Percentiles rank a stretch among this genome's conserved stretches.
Evolutionary conservation across 2,888 invertebrate genomes (phyloP).

Genomic region (Halictus ligatus): DNA sequence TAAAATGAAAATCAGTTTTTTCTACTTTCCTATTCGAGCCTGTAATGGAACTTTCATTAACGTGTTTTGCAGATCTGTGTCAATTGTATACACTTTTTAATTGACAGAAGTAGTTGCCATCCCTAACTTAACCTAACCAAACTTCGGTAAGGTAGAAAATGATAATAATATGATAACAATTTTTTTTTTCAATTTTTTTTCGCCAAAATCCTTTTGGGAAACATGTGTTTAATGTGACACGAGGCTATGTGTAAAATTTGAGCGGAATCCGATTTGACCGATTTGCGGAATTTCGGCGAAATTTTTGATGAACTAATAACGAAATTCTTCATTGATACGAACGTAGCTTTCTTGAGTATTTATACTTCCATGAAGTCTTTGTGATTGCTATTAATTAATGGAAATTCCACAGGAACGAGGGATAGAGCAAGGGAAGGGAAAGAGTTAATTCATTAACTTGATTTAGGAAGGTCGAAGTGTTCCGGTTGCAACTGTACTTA

Average conservation of each 20-base stretch:
- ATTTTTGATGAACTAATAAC: neutral
- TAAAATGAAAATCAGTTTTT: neutral
- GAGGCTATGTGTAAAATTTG: no score
- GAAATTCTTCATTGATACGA: neutral
- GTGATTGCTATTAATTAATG: conserved; percentile 10
- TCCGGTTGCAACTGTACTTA: conserved; percentile 30
- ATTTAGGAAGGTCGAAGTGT: conserved; percentile 31
- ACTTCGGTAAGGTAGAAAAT: no score
- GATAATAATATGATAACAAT: no score
- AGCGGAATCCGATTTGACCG: no score
- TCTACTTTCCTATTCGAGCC: neutral
- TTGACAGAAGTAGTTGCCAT: no score
- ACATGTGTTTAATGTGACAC: no score
- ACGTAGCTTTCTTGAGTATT: neutral
- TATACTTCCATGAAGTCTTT: neutral
- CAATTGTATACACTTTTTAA: neutral
- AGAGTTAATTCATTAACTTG: conserved; percentile 33
- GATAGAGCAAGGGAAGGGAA: neutral
- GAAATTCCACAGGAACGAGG: neutral
- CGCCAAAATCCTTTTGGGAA: no score
- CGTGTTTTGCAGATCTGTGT: neutral
- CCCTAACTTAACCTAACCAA: no score
- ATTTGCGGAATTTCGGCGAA: no score
- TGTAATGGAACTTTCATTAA: neutral
- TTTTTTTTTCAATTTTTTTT: no score